Base-by-base conservation (phyloP, 2,888 invertebrate species). In the Xestia sexstrigata region DNA sequence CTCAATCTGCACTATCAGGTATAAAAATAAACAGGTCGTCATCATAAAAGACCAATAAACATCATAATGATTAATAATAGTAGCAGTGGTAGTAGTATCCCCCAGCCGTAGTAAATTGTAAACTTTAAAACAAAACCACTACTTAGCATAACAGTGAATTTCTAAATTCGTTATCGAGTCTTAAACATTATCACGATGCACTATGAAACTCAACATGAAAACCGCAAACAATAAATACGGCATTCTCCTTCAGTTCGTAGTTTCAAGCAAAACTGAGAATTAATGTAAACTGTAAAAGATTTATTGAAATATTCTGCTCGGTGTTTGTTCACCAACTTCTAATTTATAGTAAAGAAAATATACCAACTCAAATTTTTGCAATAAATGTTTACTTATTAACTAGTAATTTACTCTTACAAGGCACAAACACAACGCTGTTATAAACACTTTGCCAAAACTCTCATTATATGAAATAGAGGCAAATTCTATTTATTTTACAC, bases 281-380 rank as follows among this genome's bases (percentile, higher is more conserved):
- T 65, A 15, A 42, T 65, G n/a, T 8, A 35, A 65, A 42, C 63
- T 42, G 4, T 42, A 17, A 65, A n/a, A 17, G n/a, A 42, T 42
- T n/a, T 42, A n/a, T 65, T 26, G n/a, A 9, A 45, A 26, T n/a
- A n/a, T n/a, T 65, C n/a, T 8, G 8, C 65, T 65, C 30, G 49
- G 52, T 71, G 60, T 79, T 76, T 69, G 58, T 63, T 74, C 62
- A 17, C 20, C 7, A 63, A 69, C 47, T 74, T 71, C 47, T 52
- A 42, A 74, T 52, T 47, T 23, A 20, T 42, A 30, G 9, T 20
- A 8, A n/a, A 62, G 20, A 62, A 74, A 49, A 42, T 30, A 62
- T 13, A 39, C 5, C 23, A 0, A 62, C 0, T 20, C 2, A 2
- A 45, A 52, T 26, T 35, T 45, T 13, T 30, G 15, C 76, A 20